Percentiles rank a stretch among this genome's conserved stretches.
Evolutionary conservation across 2,113 vertebrate species (phyloP).

Genomic region (Zeus faber): DNA sequence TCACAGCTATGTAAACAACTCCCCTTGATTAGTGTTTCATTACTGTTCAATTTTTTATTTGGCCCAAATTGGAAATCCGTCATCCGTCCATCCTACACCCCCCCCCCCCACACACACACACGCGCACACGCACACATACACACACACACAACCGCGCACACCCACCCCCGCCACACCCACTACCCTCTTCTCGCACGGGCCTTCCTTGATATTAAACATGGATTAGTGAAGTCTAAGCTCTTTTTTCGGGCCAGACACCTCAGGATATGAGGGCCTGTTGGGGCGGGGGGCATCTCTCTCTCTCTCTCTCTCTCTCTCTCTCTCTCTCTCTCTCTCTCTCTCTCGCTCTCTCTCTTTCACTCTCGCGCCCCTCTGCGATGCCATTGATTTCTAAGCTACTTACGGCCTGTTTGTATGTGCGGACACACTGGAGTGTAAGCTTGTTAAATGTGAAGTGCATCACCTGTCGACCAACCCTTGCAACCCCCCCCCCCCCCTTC

Average conservation of each 20-base stretch:
- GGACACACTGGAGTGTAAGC: conserved; percentile 70
- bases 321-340: not conserved
- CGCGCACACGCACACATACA: not conserved
- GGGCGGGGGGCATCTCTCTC: not conserved
- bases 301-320: conserved; percentile 16
- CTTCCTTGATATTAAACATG: conserved; percentile 73
- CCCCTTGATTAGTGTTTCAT: conserved; percentile 72
- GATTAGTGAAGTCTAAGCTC: conserved; percentile 64
- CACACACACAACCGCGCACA: not conserved
- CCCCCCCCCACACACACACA: not conserved
- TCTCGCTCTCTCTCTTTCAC: conserved; percentile 4
- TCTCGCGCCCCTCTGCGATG: conserved; percentile 13
- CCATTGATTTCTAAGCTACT: conserved; percentile 70
- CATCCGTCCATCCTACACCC: conserved; percentile 23
- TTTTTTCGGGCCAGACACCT: conserved; percentile 32
- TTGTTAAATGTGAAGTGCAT: conserved; percentile 75
- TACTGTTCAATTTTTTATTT: conserved; percentile 77
- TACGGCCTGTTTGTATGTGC: conserved; percentile 72
- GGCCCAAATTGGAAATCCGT: conserved; percentile 68
- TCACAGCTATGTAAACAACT: conserved; percentile 71
- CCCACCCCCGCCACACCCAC: not conserved
- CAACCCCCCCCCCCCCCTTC: conserved; percentile 2
- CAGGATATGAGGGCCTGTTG: not conserved
- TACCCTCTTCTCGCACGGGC: conserved; percentile 13
- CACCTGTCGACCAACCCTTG: conserved; percentile 50